Evolutionary conservation across 2,888 invertebrate genomes (phyloP).

Genomic region (Drosophila bunnanda): DNA sequence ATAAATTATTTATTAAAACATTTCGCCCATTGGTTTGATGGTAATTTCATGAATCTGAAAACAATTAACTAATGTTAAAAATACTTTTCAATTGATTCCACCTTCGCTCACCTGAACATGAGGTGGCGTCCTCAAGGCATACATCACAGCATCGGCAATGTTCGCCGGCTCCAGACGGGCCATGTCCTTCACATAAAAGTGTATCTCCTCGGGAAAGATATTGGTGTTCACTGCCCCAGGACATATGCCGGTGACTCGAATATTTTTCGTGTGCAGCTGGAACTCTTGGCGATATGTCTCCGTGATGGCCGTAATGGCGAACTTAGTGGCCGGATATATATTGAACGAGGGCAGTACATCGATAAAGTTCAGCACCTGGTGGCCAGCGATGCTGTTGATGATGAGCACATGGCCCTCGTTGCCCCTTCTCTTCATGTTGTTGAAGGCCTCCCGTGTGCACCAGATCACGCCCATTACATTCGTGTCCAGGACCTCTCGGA

Average conservation of each 20-base stretch:
- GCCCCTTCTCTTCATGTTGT: slow-evolving; percentile 85
- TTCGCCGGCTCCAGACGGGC: slow-evolving; percentile 79
- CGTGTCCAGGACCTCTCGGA: slow-evolving; percentile 85
- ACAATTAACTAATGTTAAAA: background rate
- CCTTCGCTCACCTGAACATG: slow-evolving; percentile 77
- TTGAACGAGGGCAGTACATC: slow-evolving; percentile 83
- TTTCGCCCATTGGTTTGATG: slow-evolving; percentile 83
- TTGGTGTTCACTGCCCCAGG: slow-evolving; percentile 84
- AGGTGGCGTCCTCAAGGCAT: slow-evolving; percentile 81
- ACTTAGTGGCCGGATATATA: slow-evolving; percentile 84
- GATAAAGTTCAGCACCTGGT: slow-evolving; percentile 82
- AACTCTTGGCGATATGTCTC: slow-evolving; percentile 84
- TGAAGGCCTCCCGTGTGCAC: slow-evolving; percentile 86
- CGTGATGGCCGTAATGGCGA: slow-evolving; percentile 84
- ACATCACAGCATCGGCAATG: slow-evolving; percentile 83
- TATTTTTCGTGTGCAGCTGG: slow-evolving; percentile 80
- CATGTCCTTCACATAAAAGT: slow-evolving; percentile 83
- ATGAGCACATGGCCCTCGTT: slow-evolving; percentile 86
- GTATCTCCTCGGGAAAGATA: slow-evolving; percentile 82
- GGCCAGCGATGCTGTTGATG: slow-evolving; percentile 85
- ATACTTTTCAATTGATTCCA: no score
- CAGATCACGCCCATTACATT: slow-evolving; percentile 85
- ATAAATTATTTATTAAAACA: slow-evolving; percentile 64
- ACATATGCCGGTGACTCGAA: slow-evolving; percentile 82
- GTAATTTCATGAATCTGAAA: slow-evolving; percentile 82